Conservation (phyloP, 1,140 invertebrate species). For the Hesperophylax magnus region DNA sequence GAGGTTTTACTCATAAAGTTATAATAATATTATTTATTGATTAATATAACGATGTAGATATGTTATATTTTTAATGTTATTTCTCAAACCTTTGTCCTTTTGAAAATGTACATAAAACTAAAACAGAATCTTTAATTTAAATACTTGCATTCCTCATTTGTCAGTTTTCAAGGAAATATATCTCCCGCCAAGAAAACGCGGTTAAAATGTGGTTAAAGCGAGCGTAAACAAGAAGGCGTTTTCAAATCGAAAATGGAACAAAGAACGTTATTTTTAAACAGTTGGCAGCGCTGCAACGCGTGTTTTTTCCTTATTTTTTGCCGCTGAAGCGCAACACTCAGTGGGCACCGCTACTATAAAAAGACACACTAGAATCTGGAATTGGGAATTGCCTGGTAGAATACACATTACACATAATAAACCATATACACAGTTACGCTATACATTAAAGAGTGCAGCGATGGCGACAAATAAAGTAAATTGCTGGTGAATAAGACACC, state of each 20-base stretch:
- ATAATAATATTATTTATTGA: too few relatives aligned
- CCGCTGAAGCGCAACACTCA: conserved; percentile 4
- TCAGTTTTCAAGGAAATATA: not conserved
- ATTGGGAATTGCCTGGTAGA: too few relatives aligned
- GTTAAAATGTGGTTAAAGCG: conserved; percentile 50
- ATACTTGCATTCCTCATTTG: not conserved
- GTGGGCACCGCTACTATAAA: not conserved
- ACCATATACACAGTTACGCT: too few relatives aligned
- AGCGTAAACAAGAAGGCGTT: conserved; percentile 26
- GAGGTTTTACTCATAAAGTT: too few relatives aligned
- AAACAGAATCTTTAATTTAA: not conserved
- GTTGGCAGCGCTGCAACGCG: conserved; percentile 43
- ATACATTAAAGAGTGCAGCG: not conserved
- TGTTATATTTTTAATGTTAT: not conserved
- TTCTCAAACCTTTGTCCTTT: not conserved
- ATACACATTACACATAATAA: too few relatives aligned
- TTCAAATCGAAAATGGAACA: conserved; percentile 49
- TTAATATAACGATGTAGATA: too few relatives aligned
- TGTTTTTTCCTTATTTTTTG: conserved; percentile 26
- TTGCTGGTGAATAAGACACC: not conserved
- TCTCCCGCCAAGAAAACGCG: conserved; percentile 48
- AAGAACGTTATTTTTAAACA: conserved; percentile 52
- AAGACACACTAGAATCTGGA: not conserved
- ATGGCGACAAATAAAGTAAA: conserved; percentile 8
- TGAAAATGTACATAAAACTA: not conserved